A percentile compares a stretch with the other conserved stretches of the same genome.
phyloP scores from a whole-genome alignment of 2,888 invertebrate species.

The Thereva nobilitata region DNA sequence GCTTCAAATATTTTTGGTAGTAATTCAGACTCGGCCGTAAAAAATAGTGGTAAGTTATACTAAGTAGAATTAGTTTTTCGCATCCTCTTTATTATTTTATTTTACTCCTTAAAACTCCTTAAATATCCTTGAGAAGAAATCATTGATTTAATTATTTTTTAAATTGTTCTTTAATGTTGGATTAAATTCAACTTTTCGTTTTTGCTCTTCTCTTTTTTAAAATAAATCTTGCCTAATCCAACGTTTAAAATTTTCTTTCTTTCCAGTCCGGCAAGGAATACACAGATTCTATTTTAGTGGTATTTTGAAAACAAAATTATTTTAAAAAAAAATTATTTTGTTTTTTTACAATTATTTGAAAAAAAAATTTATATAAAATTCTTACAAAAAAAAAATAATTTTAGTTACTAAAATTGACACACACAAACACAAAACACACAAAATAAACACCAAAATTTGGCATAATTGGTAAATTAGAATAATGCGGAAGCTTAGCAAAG shows the following conservation, averaged over 20 bases:
- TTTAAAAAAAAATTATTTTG: constrained; percentile 24
- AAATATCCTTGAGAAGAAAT: too few species aligned
- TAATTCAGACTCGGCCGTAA: constrained; percentile 50
- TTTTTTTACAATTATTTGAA: background rate
- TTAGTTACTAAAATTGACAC: too few species aligned
- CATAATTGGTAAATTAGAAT: too few species aligned
- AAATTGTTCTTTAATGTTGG: too few species aligned
- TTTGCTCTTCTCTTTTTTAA: constrained; percentile 34
- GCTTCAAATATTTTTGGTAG: constrained; percentile 59
- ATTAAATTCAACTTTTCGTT: background rate
- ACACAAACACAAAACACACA: too few species aligned
- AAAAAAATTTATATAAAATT: too few species aligned
- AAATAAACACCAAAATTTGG: too few species aligned
- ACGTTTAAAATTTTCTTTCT: constrained; percentile 46
- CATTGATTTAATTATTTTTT: too few species aligned
- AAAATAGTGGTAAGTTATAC: constrained; percentile 54
- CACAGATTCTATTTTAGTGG: constrained; percentile 60
- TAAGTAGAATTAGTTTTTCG: background rate
- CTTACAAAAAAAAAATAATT: too few species aligned
- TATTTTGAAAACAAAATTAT: constrained; percentile 46
- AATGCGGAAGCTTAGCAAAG: too few species aligned
- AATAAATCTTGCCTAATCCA: constrained; percentile 14
- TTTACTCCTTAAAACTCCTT: too few species aligned
- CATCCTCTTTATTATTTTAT: too few species aligned
- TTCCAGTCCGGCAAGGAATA: constrained; percentile 60